phyloP scores from a whole-genome alignment of 2,797 vertebrate species.

The Chelon labrosus region DNA sequence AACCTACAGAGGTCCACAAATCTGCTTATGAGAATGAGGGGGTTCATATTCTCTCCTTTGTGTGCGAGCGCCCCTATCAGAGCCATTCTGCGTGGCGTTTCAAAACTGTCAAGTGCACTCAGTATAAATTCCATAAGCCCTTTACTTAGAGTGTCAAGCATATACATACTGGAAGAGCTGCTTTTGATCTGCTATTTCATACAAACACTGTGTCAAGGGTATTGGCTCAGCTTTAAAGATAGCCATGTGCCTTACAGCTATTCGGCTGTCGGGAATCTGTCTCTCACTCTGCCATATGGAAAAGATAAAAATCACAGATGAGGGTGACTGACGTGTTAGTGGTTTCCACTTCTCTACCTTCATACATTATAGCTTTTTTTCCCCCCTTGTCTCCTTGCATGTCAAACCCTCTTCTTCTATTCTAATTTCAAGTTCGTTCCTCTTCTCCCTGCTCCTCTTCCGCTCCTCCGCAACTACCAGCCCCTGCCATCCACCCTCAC shows the following conservation, averaged over 20 bases:
- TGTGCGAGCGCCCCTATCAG: slow-evolving; percentile 10
- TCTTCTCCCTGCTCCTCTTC: slow-evolving; percentile 24
- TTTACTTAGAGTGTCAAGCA: slow-evolving; percentile 17
- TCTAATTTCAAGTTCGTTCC: slow-evolving; percentile 22
- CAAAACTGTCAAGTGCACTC: slow-evolving; percentile 47
- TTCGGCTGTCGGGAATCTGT: slow-evolving; percentile 30
- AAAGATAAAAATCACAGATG: slow-evolving; percentile 50
- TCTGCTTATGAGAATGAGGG: slow-evolving; percentile 38
- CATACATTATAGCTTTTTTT: slow-evolving; percentile 13
- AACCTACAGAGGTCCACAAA: slow-evolving; percentile 39
- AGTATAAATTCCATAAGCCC: slow-evolving; percentile 26
- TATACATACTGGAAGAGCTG: slow-evolving; percentile 27
- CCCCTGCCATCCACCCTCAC: slow-evolving; percentile 34
- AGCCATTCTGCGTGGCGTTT: slow-evolving; percentile 30
- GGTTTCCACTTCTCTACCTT: slow-evolving; percentile 27
- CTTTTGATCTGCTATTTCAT: slow-evolving; percentile 60
- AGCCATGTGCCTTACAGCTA: slow-evolving; percentile 31
- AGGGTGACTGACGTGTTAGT: slow-evolving; percentile 25
- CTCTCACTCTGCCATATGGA: slow-evolving; percentile 50
- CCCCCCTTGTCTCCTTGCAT: slow-evolving; percentile 1
- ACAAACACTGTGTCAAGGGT: slow-evolving; percentile 34
- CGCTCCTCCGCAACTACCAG: slow-evolving; percentile 27
- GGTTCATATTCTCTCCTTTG: slow-evolving; percentile 20
- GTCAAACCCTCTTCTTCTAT: slow-evolving; percentile 28
- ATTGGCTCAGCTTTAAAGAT: slow-evolving; percentile 58